Base-by-base conservation (phyloP, 2,888 invertebrate genomes). In the Machimus rusticus region DNA sequence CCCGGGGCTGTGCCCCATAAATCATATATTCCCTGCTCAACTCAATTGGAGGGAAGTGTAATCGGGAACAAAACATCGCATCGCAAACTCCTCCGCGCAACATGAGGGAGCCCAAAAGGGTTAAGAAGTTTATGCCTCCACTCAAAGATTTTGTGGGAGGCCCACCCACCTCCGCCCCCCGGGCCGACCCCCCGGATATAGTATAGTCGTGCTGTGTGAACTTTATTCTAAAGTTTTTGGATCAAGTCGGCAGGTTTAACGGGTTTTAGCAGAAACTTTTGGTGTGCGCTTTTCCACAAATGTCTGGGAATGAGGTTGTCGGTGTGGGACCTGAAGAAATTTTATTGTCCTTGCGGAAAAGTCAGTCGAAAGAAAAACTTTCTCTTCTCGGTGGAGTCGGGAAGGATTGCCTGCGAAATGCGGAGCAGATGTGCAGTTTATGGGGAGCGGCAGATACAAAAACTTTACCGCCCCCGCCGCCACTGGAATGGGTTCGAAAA, bases 321-420 rank as follows among this genome's bases (percentile, higher is more conserved):
- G 79, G 46, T 28, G 5, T 8, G 79, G 28, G 51, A 51, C 28
- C 23, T 16, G 28, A 2, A 31, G 31, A 28, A 66, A 79, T 79
- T 79, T 79, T 79, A 46, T 51, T 79, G 79, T 79, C 51, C 51
- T 79, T 79, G 28, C 51, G 51, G 79, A 79, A 28, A 79, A 79
- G 79, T 79, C 79, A 79, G 14, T 51, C 79, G n/a, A 79, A 79
- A 79, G 79, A 79, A 37, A 79, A 79, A 79, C 79, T 79, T 79
- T 79, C 79, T 46, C 51, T 28, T 46, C 78, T 78, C 28, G 5
- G 51, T 28, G 23, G 66, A 66, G 12, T 66, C 19, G 19, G 23
- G 14, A 79, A 79, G 51, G 79, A 51, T 46, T 51, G 31, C 51
- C 31, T 46, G 79, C 12, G 31, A 79, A 46, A 79, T 79, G 31